Evolutionary conservation across 1,140 invertebrate species (phyloP), one percentile per base, ranked within the genome.

Genomic region (Elysia chlorotica): DNA sequence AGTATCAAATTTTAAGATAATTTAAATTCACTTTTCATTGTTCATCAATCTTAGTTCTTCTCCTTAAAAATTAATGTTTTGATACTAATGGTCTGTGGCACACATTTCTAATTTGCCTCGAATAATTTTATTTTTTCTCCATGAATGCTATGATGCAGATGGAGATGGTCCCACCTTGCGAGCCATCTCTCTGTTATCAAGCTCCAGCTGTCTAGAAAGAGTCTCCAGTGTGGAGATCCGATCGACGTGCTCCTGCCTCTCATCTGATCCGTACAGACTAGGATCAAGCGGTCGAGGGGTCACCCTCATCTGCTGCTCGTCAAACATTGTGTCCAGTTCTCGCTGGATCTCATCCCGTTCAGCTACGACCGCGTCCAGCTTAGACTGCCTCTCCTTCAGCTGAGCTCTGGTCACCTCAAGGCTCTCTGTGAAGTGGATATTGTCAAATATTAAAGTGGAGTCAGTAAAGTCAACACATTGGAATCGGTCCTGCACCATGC

Each of bases 111-210:
- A n/a, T n/a, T n/a, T n/a, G n/a, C n/a, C n/a, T n/a, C n/a, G n/a
- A n/a, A n/a, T n/a, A n/a, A n/a, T n/a, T n/a, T n/a, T n/a, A n/a
- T n/a, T n/a, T n/a, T n/a, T n/a, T n/a, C n/a, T n/a, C n/a, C n/a
- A n/a, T n/a, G n/a, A n/a, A n/a, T n/a, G n/a, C n/a, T n/a, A n/a
- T n/a, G n/a, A n/a, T n/a, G n/a, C n/a, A n/a, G n/a, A n/a, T n/a
- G n/a, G n/a, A n/a, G n/a, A n/a, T n/a, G n/a, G n/a, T n/a, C 71
- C 48, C 54, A 85, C 82, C 79, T 84, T 83, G 23, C 75, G 77
- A 14, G 81, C 79, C 41, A 83, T 71, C 33, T 85, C 82, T 41
- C 78, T 82, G 61, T 85, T 85, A 62, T 85, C 83, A 30, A 79
- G 37, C 67, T 85, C 83, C 30, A 85, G 74, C 66, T 83, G 78